A percentile compares a stretch with the other conserved stretches of the same genome.
phyloP scores from a whole-genome alignment of 2,888 invertebrate genomes.

The Schizotus pectinicornis region DNA sequence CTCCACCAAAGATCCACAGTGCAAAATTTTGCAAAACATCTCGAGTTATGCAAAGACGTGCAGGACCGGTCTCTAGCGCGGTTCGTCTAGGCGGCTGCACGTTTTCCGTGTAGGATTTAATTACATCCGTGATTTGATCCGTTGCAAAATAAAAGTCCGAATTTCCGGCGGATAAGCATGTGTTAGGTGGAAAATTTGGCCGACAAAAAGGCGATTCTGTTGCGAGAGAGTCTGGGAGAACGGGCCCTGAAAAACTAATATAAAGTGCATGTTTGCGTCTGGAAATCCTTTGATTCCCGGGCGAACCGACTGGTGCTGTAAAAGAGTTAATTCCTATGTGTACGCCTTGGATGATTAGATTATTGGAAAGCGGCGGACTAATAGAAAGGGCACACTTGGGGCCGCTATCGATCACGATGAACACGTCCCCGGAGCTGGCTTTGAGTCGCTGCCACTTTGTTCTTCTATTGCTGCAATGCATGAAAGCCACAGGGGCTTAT shows the following conservation, averaged over 20 bases:
- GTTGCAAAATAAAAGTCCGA: constrained; percentile 24
- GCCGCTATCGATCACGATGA: constrained; percentile 44
- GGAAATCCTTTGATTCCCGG: constrained; percentile 38
- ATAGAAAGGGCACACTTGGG: constrained; percentile 49
- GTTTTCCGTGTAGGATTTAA: constrained; percentile 23
- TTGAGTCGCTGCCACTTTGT: constrained; percentile 23
- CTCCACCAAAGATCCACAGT: neutral
- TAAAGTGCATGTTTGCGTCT: constrained; percentile 39
- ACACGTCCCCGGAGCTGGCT: constrained; percentile 32
- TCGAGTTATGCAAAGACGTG: neutral
- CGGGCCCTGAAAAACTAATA: constrained; percentile 15
- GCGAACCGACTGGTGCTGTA: constrained; percentile 31
- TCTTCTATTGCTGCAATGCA: constrained; percentile 10
- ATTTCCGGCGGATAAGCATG: constrained; percentile 25
- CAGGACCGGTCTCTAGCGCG: too few relatives aligned
- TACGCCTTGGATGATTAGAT: constrained; percentile 46
- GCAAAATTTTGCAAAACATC: neutral
- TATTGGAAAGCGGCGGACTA: constrained; percentile 46
- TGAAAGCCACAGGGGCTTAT: constrained; percentile 3
- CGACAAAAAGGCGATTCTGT: constrained; percentile 13
- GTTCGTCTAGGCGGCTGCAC: neutral
- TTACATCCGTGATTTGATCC: constrained; percentile 26
- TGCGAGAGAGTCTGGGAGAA: too few relatives aligned
- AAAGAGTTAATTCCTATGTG: constrained; percentile 40
- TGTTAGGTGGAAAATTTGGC: constrained; percentile 17